Conservation (phyloP, 2,888 invertebrate genomes). For the Trichacis sp. region DNA sequence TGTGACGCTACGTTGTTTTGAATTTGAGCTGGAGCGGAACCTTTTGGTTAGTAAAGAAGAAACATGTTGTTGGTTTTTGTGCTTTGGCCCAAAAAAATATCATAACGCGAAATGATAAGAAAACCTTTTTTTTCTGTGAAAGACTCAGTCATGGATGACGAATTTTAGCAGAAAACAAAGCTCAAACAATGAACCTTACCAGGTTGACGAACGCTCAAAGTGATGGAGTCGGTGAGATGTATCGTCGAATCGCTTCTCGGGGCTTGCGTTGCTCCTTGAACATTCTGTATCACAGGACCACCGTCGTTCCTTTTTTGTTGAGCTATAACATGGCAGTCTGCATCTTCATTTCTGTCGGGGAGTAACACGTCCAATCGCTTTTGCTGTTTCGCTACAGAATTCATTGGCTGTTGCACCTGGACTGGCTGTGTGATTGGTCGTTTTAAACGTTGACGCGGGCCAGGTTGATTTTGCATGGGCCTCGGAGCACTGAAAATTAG, state of each 20-base stretch:
- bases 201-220: constrained; percentile 73
- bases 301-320: constrained; percentile 81
- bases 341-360: constrained; percentile 79
- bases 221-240: constrained; percentile 81
- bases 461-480: constrained; percentile 50
- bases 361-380: constrained; percentile 75
- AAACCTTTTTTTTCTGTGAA: not conserved
- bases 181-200: constrained; percentile 51
- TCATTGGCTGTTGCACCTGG: constrained; percentile 51
- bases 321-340: constrained; percentile 81
- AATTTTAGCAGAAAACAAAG: too few species aligned
- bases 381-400: constrained; percentile 62
- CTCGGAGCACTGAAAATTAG: constrained; percentile 51
- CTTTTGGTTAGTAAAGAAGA: constrained; percentile 59
- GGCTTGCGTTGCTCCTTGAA: constrained; percentile 72
- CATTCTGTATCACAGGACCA: constrained; percentile 80
- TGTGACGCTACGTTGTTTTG: constrained; percentile 52
- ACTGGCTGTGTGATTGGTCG: constrained; percentile 55
- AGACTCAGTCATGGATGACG: too few species aligned
- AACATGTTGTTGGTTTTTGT: constrained; percentile 42
- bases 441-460: constrained; percentile 63
- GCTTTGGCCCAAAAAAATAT: constrained; percentile 45
- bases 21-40: constrained; percentile 64
- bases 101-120: constrained; percentile 22
- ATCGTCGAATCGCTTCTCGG: constrained; percentile 71